Base-by-base conservation (phyloP, 2,797 vertebrate species). In the Harpagifer antarcticus region DNA sequence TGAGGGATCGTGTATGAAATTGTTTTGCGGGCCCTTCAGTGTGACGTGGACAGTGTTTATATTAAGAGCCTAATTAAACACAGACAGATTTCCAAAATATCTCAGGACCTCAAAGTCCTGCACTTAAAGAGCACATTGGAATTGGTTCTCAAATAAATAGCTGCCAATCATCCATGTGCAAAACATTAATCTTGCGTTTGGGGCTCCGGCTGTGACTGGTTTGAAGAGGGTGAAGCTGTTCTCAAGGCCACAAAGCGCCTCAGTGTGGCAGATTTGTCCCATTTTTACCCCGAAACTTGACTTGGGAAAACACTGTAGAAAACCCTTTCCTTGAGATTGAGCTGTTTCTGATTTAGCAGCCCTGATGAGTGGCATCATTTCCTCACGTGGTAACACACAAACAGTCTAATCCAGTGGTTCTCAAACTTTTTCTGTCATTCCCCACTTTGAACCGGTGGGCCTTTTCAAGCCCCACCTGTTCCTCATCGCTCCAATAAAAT, bases 111-210 rank as follows among this genome's bases (percentile, higher is more conserved):
- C 82, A 83, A 48, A 84, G 68, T 37, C 72, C 19, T 45, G 61
- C 77, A 49, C 37, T 23, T 67, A 72, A 62, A 65, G 45, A 83
- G 67, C 74, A 54, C 78, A 78, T 61, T 79, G 77, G 84, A 78
- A 79, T 50, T 53, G 89, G 68, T 74, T 78, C 68, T 86, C 78
- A 92, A 92, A 92, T 92, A 93, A 92, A 92, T 88, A 91, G 11
- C 83, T 88, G 90, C 62, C 92, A 93, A 87, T 93, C 91, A 90
- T 72, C 77, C 80, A 76, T 86, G 84, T 86, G 88, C 74, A 79
- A 83, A 75, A 71, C 84, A 86, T 89, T 82, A 37, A 85, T 86
- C 72, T 70, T 61, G 42, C 62, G 61, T 77, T 65, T 73, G 73
- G 56, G 68, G 56, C 58, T 76, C 60, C 16, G 64, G 63, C 76